Evolutionary conservation across 2,888 invertebrate genomes (phyloP), one percentile per base, ranked within the genome.

Genomic region (Habroteleia sp.): DNA sequence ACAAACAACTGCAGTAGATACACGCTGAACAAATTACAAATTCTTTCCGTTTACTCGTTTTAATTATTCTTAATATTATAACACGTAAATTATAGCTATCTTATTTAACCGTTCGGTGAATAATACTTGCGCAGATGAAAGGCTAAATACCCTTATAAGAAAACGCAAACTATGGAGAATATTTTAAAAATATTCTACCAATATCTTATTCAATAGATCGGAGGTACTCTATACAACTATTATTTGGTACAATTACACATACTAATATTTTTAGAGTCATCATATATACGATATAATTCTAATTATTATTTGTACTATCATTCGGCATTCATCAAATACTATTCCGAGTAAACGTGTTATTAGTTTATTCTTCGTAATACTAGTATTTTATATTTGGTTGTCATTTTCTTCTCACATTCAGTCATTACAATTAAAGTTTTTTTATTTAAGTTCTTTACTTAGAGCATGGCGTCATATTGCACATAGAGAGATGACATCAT

Each of bases 231-330:
- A 10, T 20, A 11, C 11, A 7, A 10, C 41, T 62, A 48, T 39
- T 29, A 60, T 48, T 62, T 62, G 62, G 48, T 39, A 60, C 17
- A 37, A n/a, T 10, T 31, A 11, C 20, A 13, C 11, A 10, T 4
- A 11, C 8, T 23, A 20, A 6, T 41, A 23, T 23, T 41, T 23
- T 17, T 41, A 39, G 3, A 10, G 5, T n/a, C 13, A 35, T 23
- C 2, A 23, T 8, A 20, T 13, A 41, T 41, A 50, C 39, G 48
- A 5, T 20, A 20, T 20, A 20, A 20, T 3, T 25, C 7, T n/a
- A 7, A 50, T 14, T 23, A 11, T 37, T 41, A 50, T 65, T 65
- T 65, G 63, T 65, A 65, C 52, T 65, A 11, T 50, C 63, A 52
- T 65, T 52, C 35, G 42, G 17, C 50, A 41, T 25, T 29, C 63